Evolutionary conservation across 1,140 invertebrate genomes (phyloP).

Genomic region (Drosophila bifasciata): DNA sequence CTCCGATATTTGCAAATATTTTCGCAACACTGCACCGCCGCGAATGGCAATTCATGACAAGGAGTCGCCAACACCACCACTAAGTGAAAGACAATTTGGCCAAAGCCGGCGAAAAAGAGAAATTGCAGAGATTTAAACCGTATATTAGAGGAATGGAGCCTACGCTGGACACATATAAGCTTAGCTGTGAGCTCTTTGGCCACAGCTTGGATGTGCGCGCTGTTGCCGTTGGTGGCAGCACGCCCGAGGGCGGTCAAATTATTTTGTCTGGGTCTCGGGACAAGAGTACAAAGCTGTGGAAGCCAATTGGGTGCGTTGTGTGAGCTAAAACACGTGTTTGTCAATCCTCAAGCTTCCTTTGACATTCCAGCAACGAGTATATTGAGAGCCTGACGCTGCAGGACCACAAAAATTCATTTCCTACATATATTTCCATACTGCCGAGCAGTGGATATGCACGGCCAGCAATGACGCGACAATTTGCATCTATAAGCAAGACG

Average conservation of each 20-base stretch:
- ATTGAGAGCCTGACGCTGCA: conserved; percentile 88
- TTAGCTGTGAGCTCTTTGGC: conserved; percentile 90
- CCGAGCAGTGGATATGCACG: conserved; percentile 91
- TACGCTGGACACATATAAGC: conserved; percentile 87
- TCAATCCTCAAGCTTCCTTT: not conserved
- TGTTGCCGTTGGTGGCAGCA: conserved; percentile 87
- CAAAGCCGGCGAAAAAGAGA: conserved; percentile 46
- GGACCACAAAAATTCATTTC: conserved; percentile 95
- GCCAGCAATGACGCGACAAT: conserved; percentile 95
- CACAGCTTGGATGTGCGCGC: conserved; percentile 94
- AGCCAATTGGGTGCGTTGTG: conserved; percentile 88
- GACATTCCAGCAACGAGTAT: conserved; percentile 85
- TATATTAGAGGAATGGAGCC: conserved; percentile 54
- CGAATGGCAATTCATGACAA: conserved; percentile 12
- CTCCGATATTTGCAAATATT: conserved; percentile 28
- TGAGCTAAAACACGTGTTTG: not conserved
- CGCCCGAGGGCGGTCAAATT: conserved; percentile 88
- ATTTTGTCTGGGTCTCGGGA: conserved; percentile 95
- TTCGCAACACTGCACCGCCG: conserved; percentile 24
- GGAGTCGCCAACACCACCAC: conserved; percentile 2
- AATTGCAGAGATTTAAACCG: conserved; percentile 32
- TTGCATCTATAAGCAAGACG: conserved; percentile 88
- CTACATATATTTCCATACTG: conserved; percentile 90
- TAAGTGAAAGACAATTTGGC: no score
- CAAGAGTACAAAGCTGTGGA: conserved; percentile 93